These are phyloP conservation scores for Cosmorhoe ocellata DNA, from an alignment of 2,888 invertebrate species.

Conservation along the genomic window DNA sequence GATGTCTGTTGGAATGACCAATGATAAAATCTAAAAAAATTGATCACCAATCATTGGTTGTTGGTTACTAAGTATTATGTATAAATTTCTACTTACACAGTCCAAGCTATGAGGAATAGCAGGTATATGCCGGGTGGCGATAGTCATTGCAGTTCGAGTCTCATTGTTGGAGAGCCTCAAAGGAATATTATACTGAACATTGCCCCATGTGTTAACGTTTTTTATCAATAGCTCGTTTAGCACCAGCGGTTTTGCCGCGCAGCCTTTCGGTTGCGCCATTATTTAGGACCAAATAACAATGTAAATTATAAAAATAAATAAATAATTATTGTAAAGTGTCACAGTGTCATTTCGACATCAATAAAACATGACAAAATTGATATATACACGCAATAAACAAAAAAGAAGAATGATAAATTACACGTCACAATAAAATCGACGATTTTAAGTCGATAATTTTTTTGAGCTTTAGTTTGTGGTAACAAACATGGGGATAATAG, in stretches of 20 bases:
- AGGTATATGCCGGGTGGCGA: slow-evolving; percentile 69
- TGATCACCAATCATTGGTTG: too few relatives aligned
- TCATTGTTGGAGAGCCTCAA: slow-evolving; percentile 66
- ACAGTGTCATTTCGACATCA: slow-evolving; percentile 13
- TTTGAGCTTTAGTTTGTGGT: too few relatives aligned
- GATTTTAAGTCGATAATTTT: too few relatives aligned
- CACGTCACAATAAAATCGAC: too few relatives aligned
- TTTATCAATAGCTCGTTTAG: slow-evolving; percentile 63
- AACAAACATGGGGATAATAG: too few relatives aligned
- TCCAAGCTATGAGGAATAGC: slow-evolving; percentile 65
- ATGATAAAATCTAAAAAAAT: too few relatives aligned
- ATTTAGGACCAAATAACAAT: slow-evolving; percentile 20
- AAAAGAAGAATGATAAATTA: too few relatives aligned
- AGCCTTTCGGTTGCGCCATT: slow-evolving; percentile 49
- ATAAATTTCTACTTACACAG: slow-evolving; percentile 56
- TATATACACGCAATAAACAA: too few relatives aligned
- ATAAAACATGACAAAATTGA: neutral
- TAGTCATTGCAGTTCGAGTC: slow-evolving; percentile 60
- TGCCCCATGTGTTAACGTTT: slow-evolving; percentile 76
- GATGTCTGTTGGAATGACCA: too few relatives aligned
- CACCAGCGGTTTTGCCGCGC: slow-evolving; percentile 44
- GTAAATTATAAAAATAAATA: slow-evolving; percentile 25
- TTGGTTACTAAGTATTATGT: too few relatives aligned
- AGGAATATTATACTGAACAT: slow-evolving; percentile 74
- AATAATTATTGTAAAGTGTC: neutral